A percentile compares a stretch with the other conserved stretches of the same genome.
Conservation (phyloP, 1,140 invertebrate species). For the Drosophila eugracilis region DNA sequence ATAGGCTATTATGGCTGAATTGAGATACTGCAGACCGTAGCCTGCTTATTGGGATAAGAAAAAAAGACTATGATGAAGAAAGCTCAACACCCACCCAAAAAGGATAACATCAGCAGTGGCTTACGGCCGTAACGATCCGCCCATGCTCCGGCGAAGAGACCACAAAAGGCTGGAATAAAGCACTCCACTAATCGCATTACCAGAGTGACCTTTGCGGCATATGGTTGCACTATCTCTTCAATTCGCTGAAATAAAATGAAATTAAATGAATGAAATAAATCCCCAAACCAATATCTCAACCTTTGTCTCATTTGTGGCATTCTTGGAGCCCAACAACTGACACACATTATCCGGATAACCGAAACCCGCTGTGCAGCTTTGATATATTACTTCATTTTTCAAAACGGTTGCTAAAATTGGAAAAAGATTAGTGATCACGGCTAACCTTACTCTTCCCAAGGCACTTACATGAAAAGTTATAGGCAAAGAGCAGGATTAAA, state of each 20-base stretch:
- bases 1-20: conserved; percentile 82
- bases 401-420: conserved; percentile 85
- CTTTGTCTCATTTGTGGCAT: conserved; percentile 85
- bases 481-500: conserved; percentile 71
- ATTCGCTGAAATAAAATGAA: conserved; percentile 71
- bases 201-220: conserved; percentile 86
- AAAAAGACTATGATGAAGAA: too few relatives aligned
- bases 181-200: conserved; percentile 86
- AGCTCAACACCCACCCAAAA: conserved; percentile 65
- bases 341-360: conserved; percentile 85
- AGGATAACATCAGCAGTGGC: conserved; percentile 87
- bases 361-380: conserved; percentile 85
- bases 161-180: conserved; percentile 86
- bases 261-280: not conserved
- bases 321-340: conserved; percentile 85
- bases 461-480: conserved; percentile 82
- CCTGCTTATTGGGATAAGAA: conserved; percentile 25
- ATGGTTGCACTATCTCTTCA: conserved; percentile 87
- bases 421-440: not conserved
- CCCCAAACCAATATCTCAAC: conserved; percentile 1
- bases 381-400: conserved; percentile 86
- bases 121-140: conserved; percentile 90
- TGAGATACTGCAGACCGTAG: conserved; percentile 65
- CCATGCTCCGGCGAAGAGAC: conserved; percentile 89
- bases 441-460: too few relatives aligned